Evolutionary conservation across 2,888 invertebrate species (phyloP).

Genomic region (Apamea epomidion): DNA sequence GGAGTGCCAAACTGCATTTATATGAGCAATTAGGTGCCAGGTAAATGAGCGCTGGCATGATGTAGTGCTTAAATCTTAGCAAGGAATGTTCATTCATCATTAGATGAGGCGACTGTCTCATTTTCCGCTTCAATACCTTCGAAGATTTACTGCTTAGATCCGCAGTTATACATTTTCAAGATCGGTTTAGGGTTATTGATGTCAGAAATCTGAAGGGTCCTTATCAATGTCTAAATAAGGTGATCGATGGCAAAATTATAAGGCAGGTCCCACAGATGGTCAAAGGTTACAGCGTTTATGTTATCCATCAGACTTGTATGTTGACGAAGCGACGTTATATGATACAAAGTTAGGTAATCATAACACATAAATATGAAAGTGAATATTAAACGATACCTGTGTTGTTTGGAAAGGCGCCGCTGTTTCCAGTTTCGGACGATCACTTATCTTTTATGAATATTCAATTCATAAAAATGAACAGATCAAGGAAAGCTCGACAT

Average conservation of each 20-base stretch:
- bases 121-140: slow-evolving; percentile 43
- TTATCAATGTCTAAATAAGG: slow-evolving; percentile 16
- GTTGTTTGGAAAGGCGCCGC: slow-evolving; percentile 61
- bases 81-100: slow-evolving; percentile 64
- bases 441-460: slow-evolving; percentile 68
- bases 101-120: slow-evolving; percentile 32
- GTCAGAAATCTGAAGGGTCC: slow-evolving; percentile 16
- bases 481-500: slow-evolving; percentile 66
- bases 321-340: slow-evolving; percentile 33
- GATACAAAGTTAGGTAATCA: slow-evolving; percentile 58
- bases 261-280: not conserved
- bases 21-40: slow-evolving; percentile 72
- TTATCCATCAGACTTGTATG: slow-evolving; percentile 16
- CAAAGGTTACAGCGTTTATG: slow-evolving; percentile 18
- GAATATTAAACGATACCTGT: slow-evolving; percentile 54
- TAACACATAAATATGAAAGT: slow-evolving; percentile 65
- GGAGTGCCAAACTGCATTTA: slow-evolving; percentile 77
- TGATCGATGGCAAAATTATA: slow-evolving; percentile 22
- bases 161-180: slow-evolving; percentile 14
- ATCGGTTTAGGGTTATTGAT: slow-evolving; percentile 1
- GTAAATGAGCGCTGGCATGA: slow-evolving; percentile 75
- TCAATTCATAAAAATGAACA: slow-evolving; percentile 63
- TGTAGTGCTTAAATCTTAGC: slow-evolving; percentile 60
- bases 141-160: slow-evolving; percentile 39
- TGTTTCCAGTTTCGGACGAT: slow-evolving; percentile 54